These are phyloP conservation scores for Erebia aethiops DNA, from an alignment of 2,888 invertebrate genomes.

Conservation along the genomic window DNA sequence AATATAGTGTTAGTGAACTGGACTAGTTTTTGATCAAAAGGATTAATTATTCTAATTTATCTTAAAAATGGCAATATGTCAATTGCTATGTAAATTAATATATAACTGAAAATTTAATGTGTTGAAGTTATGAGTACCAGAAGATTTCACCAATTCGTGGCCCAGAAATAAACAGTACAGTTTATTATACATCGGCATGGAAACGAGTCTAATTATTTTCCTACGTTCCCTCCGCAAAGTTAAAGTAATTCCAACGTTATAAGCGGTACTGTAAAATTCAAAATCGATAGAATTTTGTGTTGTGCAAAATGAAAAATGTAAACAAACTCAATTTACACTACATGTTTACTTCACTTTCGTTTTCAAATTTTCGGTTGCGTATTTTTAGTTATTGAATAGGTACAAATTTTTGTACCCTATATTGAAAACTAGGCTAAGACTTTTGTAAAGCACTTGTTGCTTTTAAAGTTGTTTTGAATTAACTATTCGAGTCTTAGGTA, in stretches of 20 bases:
- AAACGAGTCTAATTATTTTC: conserved; percentile 4
- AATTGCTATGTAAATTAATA: no score
- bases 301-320: not conserved
- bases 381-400: not conserved
- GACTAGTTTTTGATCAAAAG: no score
- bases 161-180: not conserved
- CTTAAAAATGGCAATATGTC: no score
- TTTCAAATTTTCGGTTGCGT: not conserved
- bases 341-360: not conserved
- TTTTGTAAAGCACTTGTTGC: not conserved
- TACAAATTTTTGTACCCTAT: no score
- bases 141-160: not conserved
- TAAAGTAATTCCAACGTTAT: not conserved
- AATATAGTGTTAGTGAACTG: no score
- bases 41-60: no score
- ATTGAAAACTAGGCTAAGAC: not conserved
- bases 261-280: not conserved
- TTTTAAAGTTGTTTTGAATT: no score
- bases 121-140: not conserved
- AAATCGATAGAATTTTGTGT: not conserved
- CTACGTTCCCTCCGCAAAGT: not conserved
- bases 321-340: conserved; percentile 1
- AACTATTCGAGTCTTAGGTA: no score
- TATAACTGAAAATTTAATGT: not conserved
- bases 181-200: not conserved